A percentile compares a stretch with the other conserved stretches of the same genome.
These are phyloP conservation scores for Sebastes taczanowskii DNA, from an alignment of 2,797 vertebrate species.

Conservation along the genomic window DNA sequence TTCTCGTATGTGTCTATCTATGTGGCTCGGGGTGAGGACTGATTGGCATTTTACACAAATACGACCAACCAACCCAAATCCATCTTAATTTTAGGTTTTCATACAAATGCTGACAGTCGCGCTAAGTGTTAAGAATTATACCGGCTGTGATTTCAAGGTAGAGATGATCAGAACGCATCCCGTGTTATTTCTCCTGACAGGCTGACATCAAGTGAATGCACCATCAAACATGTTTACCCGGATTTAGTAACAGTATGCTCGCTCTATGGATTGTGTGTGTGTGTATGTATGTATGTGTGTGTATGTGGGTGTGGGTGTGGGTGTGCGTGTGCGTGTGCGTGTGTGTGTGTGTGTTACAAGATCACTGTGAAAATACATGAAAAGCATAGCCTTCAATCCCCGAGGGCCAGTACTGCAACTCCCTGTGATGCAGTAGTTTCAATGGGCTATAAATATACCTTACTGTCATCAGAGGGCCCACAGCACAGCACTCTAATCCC, in stretches of 20 bases:
- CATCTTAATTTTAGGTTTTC: conserved; percentile 49
- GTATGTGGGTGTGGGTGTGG: neutral
- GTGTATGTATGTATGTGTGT: neutral
- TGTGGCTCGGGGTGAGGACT: neutral
- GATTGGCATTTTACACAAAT: conserved; percentile 42
- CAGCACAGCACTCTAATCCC: conserved; percentile 62
- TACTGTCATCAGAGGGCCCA: conserved; percentile 65
- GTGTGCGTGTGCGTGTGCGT: neutral
- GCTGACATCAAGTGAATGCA: conserved; percentile 59
- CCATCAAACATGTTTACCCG: conserved; percentile 67
- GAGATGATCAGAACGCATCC: conserved; percentile 52
- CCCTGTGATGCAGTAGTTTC: conserved; percentile 76
- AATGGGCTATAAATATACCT: conserved; percentile 74
- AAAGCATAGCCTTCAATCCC: conserved; percentile 68
- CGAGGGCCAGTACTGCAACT: conserved; percentile 64
- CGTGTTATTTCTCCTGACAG: conserved; percentile 71
- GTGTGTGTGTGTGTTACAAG: conserved; percentile 9
- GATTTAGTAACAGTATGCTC: conserved; percentile 52
- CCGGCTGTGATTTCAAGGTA: conserved; percentile 60
- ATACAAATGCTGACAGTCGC: conserved; percentile 33
- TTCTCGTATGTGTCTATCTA: neutral
- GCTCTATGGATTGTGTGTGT: conserved; percentile 35
- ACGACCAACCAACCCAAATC: conserved; percentile 16
- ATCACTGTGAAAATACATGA: conserved; percentile 70
- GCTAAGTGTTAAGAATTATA: conserved; percentile 53